Conservation (phyloP, 2,113 vertebrate genomes). For the Grus americana region DNA sequence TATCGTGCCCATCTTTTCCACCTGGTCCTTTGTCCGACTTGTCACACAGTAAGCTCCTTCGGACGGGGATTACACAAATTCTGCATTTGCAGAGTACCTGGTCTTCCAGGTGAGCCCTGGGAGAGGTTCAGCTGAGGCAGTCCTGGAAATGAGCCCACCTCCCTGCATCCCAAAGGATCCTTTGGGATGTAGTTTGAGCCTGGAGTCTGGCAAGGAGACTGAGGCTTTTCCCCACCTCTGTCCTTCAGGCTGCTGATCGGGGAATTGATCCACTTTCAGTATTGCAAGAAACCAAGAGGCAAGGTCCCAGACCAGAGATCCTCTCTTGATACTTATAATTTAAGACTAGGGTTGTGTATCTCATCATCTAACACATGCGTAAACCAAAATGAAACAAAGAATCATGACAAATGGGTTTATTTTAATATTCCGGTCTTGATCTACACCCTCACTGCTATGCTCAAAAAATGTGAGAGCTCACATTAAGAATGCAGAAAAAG, state of each 20-base stretch:
- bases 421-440: neutral
- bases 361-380: neutral
- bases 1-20: neutral
- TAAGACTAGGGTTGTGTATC: neutral
- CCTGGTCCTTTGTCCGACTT: neutral
- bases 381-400: neutral
- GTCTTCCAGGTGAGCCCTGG: neutral
- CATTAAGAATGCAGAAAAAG: neutral
- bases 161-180: neutral
- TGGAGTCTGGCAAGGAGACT: neutral
- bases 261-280: neutral
- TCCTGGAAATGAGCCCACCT: neutral
- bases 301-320: neutral
- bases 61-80: rapidly evolving
- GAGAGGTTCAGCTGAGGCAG: neutral
- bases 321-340: neutral
- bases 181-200: neutral
- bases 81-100: neutral
- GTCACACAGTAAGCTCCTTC: rapidly evolving
- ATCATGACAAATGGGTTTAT: neutral
- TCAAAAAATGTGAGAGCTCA: neutral
- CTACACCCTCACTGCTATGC: neutral
- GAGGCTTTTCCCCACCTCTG: neutral
- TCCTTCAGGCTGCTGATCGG: neutral
- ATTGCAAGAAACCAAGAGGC: neutral